Evolutionary conservation across 2,888 invertebrate species (phyloP).

Genomic region (Philereme vetulata): DNA sequence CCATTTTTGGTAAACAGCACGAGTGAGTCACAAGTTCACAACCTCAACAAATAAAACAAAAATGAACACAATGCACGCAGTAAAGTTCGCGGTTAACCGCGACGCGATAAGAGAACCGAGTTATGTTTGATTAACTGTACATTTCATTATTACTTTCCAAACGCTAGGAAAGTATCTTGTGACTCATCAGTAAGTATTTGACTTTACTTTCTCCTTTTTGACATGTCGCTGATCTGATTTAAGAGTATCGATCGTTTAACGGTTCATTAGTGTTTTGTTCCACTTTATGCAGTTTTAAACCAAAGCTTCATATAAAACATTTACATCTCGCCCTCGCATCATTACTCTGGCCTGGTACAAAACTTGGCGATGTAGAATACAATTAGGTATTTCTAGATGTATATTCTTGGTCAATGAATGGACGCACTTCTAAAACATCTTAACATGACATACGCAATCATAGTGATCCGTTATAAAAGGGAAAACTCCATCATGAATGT

Average conservation of each 20-base stretch:
- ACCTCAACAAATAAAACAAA: constrained; percentile 15
- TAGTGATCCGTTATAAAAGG: constrained; percentile 46
- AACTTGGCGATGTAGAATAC: too few species aligned
- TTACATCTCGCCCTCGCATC: too few species aligned
- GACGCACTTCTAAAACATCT: not conserved
- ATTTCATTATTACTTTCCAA: constrained; percentile 55
- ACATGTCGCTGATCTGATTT: constrained; percentile 53
- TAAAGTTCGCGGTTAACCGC: constrained; percentile 44
- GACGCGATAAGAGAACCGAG: constrained; percentile 46
- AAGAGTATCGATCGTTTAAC: constrained; percentile 21
- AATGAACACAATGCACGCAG: constrained; percentile 27
- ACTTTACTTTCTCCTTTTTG: constrained; percentile 58
- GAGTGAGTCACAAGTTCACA: constrained; percentile 14
- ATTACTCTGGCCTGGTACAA: too few species aligned
- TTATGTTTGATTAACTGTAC: constrained; percentile 55
- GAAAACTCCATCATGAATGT: constrained; percentile 61
- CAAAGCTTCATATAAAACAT: too few species aligned
- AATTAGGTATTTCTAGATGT: too few species aligned
- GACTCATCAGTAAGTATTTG: constrained; percentile 47
- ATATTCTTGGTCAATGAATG: not conserved
- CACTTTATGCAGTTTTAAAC: not conserved
- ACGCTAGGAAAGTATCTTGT: constrained; percentile 51
- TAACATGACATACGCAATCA: not conserved
- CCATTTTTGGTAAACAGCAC: not conserved
- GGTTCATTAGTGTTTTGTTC: constrained; percentile 11